A percentile compares a stretch with the other conserved stretches of the same genome.
These are phyloP conservation scores for Caranx ignobilis DNA, from an alignment of 2,113 vertebrate species.

Conservation along the genomic window DNA sequence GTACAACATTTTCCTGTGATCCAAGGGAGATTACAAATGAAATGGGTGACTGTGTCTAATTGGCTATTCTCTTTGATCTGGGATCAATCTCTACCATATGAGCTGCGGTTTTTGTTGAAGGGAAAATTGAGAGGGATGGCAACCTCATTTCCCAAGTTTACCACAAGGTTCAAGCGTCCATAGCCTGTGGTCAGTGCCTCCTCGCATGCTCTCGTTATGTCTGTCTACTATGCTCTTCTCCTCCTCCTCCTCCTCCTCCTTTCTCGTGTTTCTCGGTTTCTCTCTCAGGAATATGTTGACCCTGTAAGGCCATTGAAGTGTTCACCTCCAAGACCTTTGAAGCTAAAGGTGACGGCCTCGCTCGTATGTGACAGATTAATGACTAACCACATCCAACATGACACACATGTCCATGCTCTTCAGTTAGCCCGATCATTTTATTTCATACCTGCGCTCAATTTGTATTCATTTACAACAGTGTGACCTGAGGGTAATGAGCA, in stretches of 20 bases:
- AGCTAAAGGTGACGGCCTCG: conserved; percentile 67
- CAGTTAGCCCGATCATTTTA: not conserved
- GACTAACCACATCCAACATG: conserved; percentile 70
- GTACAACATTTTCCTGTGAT: conserved; percentile 58
- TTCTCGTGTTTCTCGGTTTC: conserved; percentile 33
- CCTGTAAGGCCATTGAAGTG: conserved; percentile 54
- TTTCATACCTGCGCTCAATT: conserved; percentile 33
- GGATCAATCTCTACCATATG: conserved; percentile 79
- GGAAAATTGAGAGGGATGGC: conserved; percentile 75
- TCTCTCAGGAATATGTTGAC: conserved; percentile 58
- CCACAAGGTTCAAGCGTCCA: conserved; percentile 79
- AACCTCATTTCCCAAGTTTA: conserved; percentile 81
- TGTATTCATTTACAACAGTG: conserved; percentile 31
- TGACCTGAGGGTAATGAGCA: conserved; percentile 1
- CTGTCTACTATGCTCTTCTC: conserved; percentile 46
- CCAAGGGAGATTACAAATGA: conserved; percentile 61
- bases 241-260: conserved; percentile 39
- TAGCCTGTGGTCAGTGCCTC: conserved; percentile 74
- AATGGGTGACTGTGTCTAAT: conserved; percentile 75
- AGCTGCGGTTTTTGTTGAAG: conserved; percentile 74
- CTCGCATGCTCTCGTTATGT: conserved; percentile 59
- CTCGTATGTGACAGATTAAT: conserved; percentile 72
- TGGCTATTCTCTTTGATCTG: conserved; percentile 78
- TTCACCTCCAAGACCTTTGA: conserved; percentile 67
- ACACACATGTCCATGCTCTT: conserved; percentile 62